Base-by-base conservation (phyloP, 2,113 vertebrate species). In the Engystomops pustulosus region DNA sequence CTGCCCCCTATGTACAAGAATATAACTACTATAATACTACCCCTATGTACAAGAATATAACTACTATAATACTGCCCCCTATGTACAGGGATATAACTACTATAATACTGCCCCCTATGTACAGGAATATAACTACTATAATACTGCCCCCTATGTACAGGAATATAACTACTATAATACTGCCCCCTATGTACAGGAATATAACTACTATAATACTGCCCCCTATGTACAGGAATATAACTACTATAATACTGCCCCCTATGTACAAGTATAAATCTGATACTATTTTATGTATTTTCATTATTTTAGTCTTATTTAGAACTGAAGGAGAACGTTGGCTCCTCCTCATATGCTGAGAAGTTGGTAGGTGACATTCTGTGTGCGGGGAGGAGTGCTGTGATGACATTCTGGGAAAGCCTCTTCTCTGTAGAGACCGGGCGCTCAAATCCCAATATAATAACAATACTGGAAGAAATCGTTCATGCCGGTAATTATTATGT, bases 1-100 rank as follows among this genome's bases (percentile, higher is more conserved):
- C 53, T 58, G n/a, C 53, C 44, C 11, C 53, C 53, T 58, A 58
- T 58, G n/a, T 58, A 58, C 53, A 58, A 58, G 53, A 58, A 58
- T 58, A 58, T 58, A 58, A 58, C 53, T 23, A 23, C 20, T 23
- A 58, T 58, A 58, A 58, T 58, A 58, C 53, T 58, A n/a, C 44
- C 14, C 44, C 44, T 45, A 45, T 45, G 44, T 45, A n/a, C n/a
- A n/a, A n/a, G 44, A 51, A 51, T 51, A 51, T 51, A 51, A 51
- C 47, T n/a, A n/a, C 20, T n/a, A 58, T 58, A 23, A 58, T 58
- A 58, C 53, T 58, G n/a, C 53, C 44, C 11, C 53, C 53, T 58
- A 58, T 58, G n/a, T 58, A 58, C 53, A 58, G 25, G 53, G 25
- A 58, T 58, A 58, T 58, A 58, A 58, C 53, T 23, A 23, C 20